A percentile compares a stretch with the other conserved stretches of the same genome.
These are phyloP conservation scores for Parazoanthus darwini DNA, from an alignment of 92 coral and sea anemone genomes.

Conservation along the genomic window DNA sequence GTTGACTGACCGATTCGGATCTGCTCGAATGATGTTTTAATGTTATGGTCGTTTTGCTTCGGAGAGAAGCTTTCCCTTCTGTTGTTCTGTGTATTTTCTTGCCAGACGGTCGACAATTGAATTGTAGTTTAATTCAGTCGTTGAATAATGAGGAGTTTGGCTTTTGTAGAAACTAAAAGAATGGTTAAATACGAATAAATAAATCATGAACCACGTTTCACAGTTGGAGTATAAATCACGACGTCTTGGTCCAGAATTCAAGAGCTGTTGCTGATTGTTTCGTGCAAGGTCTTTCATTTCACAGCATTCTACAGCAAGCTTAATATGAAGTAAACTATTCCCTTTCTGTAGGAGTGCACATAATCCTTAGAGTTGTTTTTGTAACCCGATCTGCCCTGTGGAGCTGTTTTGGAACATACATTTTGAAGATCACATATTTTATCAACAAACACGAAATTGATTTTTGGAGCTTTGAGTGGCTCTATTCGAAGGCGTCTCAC, in stretches of 20 bases:
- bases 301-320: neutral
- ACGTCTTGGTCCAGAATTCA: slow-evolving; percentile 20
- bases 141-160: slow-evolving; percentile 34
- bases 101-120: slow-evolving; percentile 18
- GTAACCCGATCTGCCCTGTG: slow-evolving; percentile 34
- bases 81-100: slow-evolving; percentile 20
- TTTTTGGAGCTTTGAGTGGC: slow-evolving; percentile 11
- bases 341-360: neutral
- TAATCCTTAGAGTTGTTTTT: slow-evolving; percentile 27
- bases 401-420: slow-evolving; percentile 18
- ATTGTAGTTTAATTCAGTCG: slow-evolving; percentile 18
- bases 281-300: neutral
- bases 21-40: neutral
- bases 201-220: slow-evolving; percentile 50
- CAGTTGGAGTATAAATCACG: slow-evolving; percentile 39
- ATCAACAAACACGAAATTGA: slow-evolving; percentile 31
- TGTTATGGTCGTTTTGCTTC: slow-evolving; percentile 33
- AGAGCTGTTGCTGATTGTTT: slow-evolving; percentile 13
- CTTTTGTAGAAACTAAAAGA: slow-evolving; percentile 44
- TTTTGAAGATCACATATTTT: slow-evolving; percentile 22
- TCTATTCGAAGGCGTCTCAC: neutral
- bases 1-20: slow-evolving; percentile 6
- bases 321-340: slow-evolving; percentile 8
- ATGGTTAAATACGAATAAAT: slow-evolving; percentile 37
- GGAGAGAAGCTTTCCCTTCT: slow-evolving; percentile 19